A percentile compares a stretch with the other conserved stretches of the same genome.
These are phyloP conservation scores for Galendromus occidentalis DNA, from an alignment of 1,140 invertebrate genomes.

Conservation along the genomic window DNA sequence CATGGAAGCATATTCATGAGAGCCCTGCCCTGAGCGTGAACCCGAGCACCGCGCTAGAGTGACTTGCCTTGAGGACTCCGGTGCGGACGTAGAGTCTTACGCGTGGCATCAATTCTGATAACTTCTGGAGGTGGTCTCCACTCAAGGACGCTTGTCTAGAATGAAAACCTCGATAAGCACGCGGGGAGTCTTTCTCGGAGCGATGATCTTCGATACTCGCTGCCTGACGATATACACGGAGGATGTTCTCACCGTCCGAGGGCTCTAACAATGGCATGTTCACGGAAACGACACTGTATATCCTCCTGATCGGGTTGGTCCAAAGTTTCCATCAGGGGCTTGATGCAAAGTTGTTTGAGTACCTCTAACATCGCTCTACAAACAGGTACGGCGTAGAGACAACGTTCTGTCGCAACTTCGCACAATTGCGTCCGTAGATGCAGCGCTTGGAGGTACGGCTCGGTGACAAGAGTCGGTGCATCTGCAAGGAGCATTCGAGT, in stretches of 20 bases:
- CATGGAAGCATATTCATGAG: too few relatives aligned
- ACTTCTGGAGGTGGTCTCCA: not conserved
- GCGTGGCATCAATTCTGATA: not conserved
- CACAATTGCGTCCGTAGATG: not conserved
- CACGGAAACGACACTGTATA: not conserved
- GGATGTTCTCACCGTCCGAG: not conserved
- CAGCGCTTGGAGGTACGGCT: not conserved
- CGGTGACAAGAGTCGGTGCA: not conserved
- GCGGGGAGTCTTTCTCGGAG: too few relatives aligned
- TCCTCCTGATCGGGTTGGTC: not conserved
- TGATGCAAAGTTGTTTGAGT: not conserved
- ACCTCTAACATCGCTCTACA: not conserved
- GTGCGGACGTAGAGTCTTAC: not conserved
- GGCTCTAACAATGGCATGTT: not conserved
- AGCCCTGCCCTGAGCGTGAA: not conserved
- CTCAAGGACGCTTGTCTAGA: not conserved
- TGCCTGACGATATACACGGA: too few relatives aligned
- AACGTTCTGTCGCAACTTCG: not conserved
- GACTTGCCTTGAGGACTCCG: not conserved
- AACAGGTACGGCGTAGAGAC: not conserved
- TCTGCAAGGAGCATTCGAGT: too few relatives aligned
- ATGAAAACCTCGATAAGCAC: too few relatives aligned
- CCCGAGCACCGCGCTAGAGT: too few relatives aligned
- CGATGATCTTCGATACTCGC: too few relatives aligned
- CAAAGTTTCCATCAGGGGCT: not conserved